phyloP scores from a whole-genome alignment of 2,113 vertebrate genomes.

The Caloenas nicobarica region DNA sequence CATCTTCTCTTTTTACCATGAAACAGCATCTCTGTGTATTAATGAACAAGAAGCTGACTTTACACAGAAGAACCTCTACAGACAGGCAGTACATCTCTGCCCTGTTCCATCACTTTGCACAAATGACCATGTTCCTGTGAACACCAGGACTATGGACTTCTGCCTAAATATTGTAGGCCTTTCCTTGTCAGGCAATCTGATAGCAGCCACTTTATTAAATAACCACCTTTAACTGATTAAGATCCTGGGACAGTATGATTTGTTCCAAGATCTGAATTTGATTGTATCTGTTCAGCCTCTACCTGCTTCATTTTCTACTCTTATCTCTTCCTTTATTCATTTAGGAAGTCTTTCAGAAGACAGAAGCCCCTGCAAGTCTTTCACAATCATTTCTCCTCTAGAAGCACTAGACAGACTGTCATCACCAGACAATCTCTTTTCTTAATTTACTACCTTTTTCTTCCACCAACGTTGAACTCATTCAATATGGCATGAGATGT shows the following conservation, averaged over 20 bases:
- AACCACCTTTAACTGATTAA: not conserved
- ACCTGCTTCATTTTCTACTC: not conserved
- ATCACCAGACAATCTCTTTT: not conserved
- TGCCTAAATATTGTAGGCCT: rapidly evolving
- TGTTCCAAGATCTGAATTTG: not conserved
- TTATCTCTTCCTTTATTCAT: not conserved
- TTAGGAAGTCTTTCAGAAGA: not conserved
- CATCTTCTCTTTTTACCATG: not conserved
- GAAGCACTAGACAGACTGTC: not conserved
- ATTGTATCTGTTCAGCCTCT: not conserved
- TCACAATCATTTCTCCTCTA: not conserved
- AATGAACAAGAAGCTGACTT: not conserved
- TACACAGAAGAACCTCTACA: not conserved
- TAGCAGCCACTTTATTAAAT: rapidly evolving
- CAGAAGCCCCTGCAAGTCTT: not conserved
- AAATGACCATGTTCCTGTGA: not conserved
- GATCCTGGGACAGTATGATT: not conserved
- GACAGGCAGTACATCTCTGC: not conserved
- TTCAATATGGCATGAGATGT: not conserved
- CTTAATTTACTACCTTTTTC: not conserved
- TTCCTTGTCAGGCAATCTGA: not conserved
- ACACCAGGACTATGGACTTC: rapidly evolving
- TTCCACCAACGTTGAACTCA: not conserved
- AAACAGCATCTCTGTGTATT: not conserved
- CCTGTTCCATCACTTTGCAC: not conserved